Conservation (phyloP, 1,140 invertebrate genomes). For the Triops longicaudatus region DNA sequence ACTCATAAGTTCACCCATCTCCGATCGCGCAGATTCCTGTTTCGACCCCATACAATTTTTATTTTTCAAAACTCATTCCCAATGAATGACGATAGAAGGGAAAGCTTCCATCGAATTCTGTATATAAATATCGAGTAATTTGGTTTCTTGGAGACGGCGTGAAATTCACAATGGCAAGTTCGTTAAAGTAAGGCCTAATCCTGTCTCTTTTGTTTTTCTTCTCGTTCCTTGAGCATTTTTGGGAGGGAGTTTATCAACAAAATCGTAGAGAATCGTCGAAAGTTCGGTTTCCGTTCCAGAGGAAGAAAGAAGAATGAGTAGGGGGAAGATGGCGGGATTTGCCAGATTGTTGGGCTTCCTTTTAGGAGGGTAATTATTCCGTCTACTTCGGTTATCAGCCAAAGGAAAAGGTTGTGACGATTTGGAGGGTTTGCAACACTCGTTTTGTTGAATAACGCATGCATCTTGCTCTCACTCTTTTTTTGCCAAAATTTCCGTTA, state of each 20-base stretch:
- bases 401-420: too few relatives aligned
- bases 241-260: neutral
- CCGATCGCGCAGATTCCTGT: neutral
- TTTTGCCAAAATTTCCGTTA: too few relatives aligned
- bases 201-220: neutral
- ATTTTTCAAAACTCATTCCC: neutral
- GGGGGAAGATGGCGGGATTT: too few relatives aligned
- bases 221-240: constrained; percentile 11
- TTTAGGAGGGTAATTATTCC: too few relatives aligned
- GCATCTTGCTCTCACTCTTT: too few relatives aligned
- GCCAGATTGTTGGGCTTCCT: too few relatives aligned
- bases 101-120: neutral
- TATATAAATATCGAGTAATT: neutral
- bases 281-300: neutral
- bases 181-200: constrained; percentile 13
- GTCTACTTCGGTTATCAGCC: too few relatives aligned
- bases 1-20: neutral
- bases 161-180: constrained; percentile 10
- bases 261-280: neutral
- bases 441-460: too few relatives aligned
- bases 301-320: neutral
- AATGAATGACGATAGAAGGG: neutral
- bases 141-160: neutral
- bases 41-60: neutral
- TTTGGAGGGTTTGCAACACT: too few relatives aligned